phyloP scores from a whole-genome alignment of 2,797 vertebrate genomes.

The Jordanella pulchra region DNA sequence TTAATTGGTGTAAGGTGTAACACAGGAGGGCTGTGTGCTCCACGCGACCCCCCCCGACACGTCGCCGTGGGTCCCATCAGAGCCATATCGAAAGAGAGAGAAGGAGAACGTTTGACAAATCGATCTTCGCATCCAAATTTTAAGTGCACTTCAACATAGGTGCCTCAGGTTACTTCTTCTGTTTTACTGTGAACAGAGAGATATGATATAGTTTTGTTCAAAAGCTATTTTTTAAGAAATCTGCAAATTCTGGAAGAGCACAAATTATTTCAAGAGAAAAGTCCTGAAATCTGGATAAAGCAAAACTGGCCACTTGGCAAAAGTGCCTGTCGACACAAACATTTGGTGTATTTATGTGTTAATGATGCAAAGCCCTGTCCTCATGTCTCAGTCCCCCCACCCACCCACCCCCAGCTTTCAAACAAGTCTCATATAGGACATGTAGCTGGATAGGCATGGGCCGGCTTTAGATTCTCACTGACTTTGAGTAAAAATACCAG shows the following conservation, averaged over 20 bases:
- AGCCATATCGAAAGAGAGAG: slow-evolving; percentile 68
- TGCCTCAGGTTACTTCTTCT: slow-evolving; percentile 80
- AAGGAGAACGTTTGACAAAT: slow-evolving; percentile 69
- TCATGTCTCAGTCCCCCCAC: slow-evolving; percentile 14
- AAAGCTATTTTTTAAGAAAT: slow-evolving; percentile 56
- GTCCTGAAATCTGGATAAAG: slow-evolving; percentile 60
- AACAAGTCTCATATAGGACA: slow-evolving; percentile 30
- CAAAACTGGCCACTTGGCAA: slow-evolving; percentile 53
- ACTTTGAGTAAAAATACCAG: neutral
- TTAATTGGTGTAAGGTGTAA: slow-evolving; percentile 51
- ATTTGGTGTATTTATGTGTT: slow-evolving; percentile 67
- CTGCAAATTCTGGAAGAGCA: slow-evolving; percentile 66
- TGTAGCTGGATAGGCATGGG: slow-evolving; percentile 21
- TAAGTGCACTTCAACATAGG: slow-evolving; percentile 87
- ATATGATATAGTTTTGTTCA: slow-evolving; percentile 69
- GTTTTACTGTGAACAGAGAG: slow-evolving; percentile 70
- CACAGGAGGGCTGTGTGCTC: slow-evolving; percentile 59
- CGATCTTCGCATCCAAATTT: slow-evolving; percentile 62
- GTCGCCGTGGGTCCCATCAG: slow-evolving; percentile 61
- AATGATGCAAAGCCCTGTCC: slow-evolving; percentile 86
- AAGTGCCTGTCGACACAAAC: slow-evolving; percentile 86
- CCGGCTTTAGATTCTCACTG: neutral
- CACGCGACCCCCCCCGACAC: slow-evolving; percentile 29
- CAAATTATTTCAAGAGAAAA: slow-evolving; percentile 46
- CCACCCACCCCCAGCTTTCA: slow-evolving; percentile 39